A percentile compares a stretch with the other conserved stretches of the same genome.
phyloP scores from a whole-genome alignment of 2,888 invertebrate species.

The Xanthia togata region DNA sequence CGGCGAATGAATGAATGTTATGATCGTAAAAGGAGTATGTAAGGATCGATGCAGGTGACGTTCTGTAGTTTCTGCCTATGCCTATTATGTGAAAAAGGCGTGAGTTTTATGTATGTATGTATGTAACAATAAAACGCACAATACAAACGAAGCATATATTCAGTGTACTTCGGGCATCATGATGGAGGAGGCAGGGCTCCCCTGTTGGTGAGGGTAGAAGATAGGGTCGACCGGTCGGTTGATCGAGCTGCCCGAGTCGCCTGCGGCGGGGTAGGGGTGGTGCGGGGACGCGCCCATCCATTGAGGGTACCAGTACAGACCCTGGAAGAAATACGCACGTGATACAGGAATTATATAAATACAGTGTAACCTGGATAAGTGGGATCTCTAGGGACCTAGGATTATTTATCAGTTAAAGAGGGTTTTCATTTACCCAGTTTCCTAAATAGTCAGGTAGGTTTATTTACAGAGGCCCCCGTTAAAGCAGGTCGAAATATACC shows the following conservation, averaged over 20 bases:
- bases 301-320: conserved; percentile 88
- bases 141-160: conserved; percentile 39
- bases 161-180: conserved; percentile 46
- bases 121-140: conserved; percentile 4
- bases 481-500: no score
- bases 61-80: background rate
- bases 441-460: no score
- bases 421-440: no score
- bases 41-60: background rate
- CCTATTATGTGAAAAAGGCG: background rate
- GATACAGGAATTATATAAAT: background rate
- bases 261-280: conserved; percentile 82
- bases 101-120: background rate
- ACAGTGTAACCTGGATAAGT: no score
- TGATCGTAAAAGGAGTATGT: background rate
- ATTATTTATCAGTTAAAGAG: no score
- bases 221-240: conserved; percentile 46
- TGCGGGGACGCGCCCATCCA: conserved; percentile 87
- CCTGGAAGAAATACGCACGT: conserved; percentile 69
- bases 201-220: conserved; percentile 78
- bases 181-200: conserved; percentile 49
- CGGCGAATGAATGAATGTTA: background rate
- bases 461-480: no score
- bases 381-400: no score
- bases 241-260: conserved; percentile 68